A percentile compares a stretch with the other conserved stretches of the same genome.
Conservation (phyloP, 2,888 invertebrate genomes). For the Eurytoma californica region DNA sequence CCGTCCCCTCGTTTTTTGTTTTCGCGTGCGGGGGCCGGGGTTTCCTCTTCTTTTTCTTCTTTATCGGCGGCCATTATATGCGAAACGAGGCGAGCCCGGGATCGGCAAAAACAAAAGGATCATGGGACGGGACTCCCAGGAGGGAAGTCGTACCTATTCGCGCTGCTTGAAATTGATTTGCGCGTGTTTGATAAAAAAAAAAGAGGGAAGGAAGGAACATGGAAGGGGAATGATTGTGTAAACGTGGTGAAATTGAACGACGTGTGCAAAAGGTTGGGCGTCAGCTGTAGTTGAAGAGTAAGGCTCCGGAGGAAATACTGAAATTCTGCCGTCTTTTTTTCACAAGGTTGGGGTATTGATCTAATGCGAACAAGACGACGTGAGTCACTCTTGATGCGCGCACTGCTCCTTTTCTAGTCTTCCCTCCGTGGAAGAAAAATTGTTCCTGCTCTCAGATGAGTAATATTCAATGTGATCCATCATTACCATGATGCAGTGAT, state of each 20-base stretch:
- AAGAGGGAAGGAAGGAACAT: background rate
- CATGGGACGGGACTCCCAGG: slow-evolving; percentile 11
- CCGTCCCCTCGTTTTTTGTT: background rate
- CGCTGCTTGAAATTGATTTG: too few relatives aligned
- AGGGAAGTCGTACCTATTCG: background rate
- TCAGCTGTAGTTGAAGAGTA: background rate
- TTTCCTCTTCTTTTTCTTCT: slow-evolving; percentile 9
- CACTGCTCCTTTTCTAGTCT: background rate
- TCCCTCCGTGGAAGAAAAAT: background rate
- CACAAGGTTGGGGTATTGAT: slow-evolving; percentile 18
- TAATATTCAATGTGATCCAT: background rate
- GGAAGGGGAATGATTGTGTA: slow-evolving; percentile 12
- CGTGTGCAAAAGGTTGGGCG: too few relatives aligned
- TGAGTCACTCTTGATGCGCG: slow-evolving; percentile 9
- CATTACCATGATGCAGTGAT: too few relatives aligned
- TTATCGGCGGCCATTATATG: slow-evolving; percentile 36
- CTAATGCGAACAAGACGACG: background rate
- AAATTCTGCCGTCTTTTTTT: slow-evolving; percentile 21
- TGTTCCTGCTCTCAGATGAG: background rate
- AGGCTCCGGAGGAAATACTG: slow-evolving; percentile 6
- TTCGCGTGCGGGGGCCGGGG: background rate
- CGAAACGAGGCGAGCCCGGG: slow-evolving; percentile 32
- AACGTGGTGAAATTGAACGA: slow-evolving; percentile 15
- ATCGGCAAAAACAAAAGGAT: slow-evolving; percentile 15
- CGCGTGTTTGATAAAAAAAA: slow-evolving; percentile 2